phyloP scores from a whole-genome alignment of 1,140 invertebrate species.

The Trachymyrmex septentrionalis region DNA sequence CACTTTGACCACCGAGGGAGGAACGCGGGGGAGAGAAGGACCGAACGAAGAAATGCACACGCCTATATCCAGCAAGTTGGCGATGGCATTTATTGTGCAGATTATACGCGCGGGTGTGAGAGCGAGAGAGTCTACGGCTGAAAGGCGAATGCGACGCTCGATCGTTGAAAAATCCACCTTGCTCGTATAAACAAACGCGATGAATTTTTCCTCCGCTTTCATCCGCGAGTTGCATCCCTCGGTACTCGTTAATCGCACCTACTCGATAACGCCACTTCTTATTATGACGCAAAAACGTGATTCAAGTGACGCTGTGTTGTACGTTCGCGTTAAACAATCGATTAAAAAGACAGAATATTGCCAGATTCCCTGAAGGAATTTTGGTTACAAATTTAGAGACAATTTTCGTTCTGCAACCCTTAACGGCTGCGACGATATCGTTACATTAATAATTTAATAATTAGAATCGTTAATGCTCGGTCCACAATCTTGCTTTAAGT shows the following conservation, averaged over 20 bases:
- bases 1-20: slow-evolving; percentile 54
- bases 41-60: neutral
- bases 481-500: too few species aligned
- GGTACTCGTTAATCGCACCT: neutral
- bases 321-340: neutral
- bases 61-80: slow-evolving; percentile 16
- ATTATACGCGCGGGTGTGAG: slow-evolving; percentile 13
- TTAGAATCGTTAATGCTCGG: too few species aligned
- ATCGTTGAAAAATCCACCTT: neutral
- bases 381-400: neutral
- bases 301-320: neutral
- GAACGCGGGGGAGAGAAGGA: neutral
- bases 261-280: neutral
- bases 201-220: neutral
- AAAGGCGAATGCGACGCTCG: neutral
- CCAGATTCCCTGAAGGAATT: neutral
- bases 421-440: too few species aligned
- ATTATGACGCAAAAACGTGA: neutral
- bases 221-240: neutral
- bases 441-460: too few species aligned
- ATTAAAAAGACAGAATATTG: too few species aligned
- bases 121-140: neutral
- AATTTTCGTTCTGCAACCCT: too few species aligned
- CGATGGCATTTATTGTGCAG: slow-evolving; percentile 38
- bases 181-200: neutral